Evolutionary conservation across 2,113 vertebrate genomes (phyloP).

Genomic region (Bagarius yarrelli): DNA sequence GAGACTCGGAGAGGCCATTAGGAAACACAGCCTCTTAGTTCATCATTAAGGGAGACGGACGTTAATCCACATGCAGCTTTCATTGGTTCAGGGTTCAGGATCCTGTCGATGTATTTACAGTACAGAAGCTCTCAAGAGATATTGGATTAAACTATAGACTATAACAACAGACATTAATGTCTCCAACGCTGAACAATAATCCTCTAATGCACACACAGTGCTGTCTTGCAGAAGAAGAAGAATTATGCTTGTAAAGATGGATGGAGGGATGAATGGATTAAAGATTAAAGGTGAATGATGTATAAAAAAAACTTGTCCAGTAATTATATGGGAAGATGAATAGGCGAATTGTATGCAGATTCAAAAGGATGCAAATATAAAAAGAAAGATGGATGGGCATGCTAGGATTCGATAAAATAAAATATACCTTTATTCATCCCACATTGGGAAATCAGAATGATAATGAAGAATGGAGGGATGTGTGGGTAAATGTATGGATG

Average conservation of each 20-base stretch:
- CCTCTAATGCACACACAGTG: not conserved
- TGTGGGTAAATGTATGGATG: too few relatives aligned
- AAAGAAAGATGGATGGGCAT: too few relatives aligned
- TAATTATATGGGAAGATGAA: too few relatives aligned
- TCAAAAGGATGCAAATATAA: too few relatives aligned
- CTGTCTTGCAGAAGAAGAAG: too few relatives aligned
- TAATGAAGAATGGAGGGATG: too few relatives aligned
- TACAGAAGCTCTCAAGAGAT: not conserved
- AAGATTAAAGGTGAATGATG: too few relatives aligned
- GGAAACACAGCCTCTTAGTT: not conserved
- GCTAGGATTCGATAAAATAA: too few relatives aligned
- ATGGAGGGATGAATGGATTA: not conserved
- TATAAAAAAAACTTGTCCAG: too few relatives aligned
- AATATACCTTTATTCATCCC: too few relatives aligned
- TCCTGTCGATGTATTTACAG: not conserved
- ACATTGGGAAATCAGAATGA: too few relatives aligned
- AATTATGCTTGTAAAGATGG: not conserved
- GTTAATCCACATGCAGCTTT: not conserved
- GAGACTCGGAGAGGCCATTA: slow-evolving; percentile 12
- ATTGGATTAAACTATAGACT: slow-evolving; percentile 1
- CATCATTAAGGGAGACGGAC: slow-evolving; percentile 6
- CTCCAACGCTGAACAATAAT: not conserved
- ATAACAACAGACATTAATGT: not conserved
- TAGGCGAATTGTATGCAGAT: too few relatives aligned
- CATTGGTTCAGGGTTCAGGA: not conserved